phyloP scores from a whole-genome alignment of 2,797 vertebrate species.

The Tolypeutes matacus region DNA sequence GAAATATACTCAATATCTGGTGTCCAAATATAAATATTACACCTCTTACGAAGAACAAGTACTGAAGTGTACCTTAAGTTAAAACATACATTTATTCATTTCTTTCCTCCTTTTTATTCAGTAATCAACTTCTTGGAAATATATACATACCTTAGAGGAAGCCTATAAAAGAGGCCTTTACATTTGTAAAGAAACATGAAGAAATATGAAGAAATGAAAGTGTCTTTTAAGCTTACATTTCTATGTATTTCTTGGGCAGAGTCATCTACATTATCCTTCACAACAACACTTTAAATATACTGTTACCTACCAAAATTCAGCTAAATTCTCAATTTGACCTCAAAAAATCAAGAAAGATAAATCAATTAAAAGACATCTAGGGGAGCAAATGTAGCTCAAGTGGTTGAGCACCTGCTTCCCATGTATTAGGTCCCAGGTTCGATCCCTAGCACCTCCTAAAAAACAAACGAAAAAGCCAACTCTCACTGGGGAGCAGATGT shows the following conservation, averaged over 20 bases:
- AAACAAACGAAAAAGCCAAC: no score
- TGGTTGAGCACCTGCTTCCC: no score
- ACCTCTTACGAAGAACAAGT: background rate
- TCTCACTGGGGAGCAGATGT: no score
- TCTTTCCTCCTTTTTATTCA: conserved; percentile 21
- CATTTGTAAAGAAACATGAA: background rate
- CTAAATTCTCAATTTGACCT: background rate
- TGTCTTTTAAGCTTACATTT: background rate
- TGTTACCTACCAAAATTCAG: conserved; percentile 21
- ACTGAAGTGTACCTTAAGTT: background rate
- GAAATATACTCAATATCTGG: background rate
- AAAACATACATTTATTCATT: background rate
- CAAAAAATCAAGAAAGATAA: conserved; percentile 26
- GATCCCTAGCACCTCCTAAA: no score
- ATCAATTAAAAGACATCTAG: background rate
- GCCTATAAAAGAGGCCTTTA: background rate
- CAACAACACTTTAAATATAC: background rate
- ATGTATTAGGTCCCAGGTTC: no score
- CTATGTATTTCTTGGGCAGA: conserved; percentile 1
- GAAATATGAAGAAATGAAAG: background rate
- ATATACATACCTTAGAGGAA: background rate
- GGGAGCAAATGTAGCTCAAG: no score
- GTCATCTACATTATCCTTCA: background rate
- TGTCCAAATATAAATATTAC: background rate
- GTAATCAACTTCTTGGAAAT: background rate